Conservation (phyloP, 1,140 invertebrate genomes). For the Lucilia cuprina region DNA sequence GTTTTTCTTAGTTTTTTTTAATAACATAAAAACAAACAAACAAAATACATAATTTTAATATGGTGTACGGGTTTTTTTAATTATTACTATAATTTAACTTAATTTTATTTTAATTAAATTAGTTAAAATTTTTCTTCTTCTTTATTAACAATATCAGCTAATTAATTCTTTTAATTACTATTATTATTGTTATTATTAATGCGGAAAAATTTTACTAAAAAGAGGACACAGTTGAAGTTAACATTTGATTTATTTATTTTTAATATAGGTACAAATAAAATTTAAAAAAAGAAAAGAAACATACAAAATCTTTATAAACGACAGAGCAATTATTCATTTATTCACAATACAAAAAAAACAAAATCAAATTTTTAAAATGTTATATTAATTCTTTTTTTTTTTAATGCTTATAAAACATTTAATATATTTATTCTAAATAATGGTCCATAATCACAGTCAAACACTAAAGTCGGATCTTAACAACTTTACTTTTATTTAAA, state of each 20-base stretch:
- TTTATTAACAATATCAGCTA: neutral
- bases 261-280: constrained; percentile 11
- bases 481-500: no score
- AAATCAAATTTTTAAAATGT: no score
- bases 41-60: constrained; percentile 14
- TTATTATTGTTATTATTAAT: neutral
- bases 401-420: no score
- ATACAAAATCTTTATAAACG: neutral
- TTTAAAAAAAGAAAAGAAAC: neutral
- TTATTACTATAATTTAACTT: neutral
- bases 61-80: constrained; percentile 24
- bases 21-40: neutral
- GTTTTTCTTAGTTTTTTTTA: neutral
- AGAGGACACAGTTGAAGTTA: constrained; percentile 33
- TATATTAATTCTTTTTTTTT: no score
- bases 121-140: constrained; percentile 12
- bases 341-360: neutral
- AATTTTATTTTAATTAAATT: neutral
- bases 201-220: neutral
- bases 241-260: constrained; percentile 34
- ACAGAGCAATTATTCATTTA: neutral
- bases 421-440: no score
- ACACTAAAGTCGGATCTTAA: no score
- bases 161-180: neutral
- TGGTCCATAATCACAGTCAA: no score